Evolutionary conservation across 2,888 invertebrate genomes (phyloP), one percentile per base, ranked within the genome.

Genomic region (Stratiomys singularior): DNA sequence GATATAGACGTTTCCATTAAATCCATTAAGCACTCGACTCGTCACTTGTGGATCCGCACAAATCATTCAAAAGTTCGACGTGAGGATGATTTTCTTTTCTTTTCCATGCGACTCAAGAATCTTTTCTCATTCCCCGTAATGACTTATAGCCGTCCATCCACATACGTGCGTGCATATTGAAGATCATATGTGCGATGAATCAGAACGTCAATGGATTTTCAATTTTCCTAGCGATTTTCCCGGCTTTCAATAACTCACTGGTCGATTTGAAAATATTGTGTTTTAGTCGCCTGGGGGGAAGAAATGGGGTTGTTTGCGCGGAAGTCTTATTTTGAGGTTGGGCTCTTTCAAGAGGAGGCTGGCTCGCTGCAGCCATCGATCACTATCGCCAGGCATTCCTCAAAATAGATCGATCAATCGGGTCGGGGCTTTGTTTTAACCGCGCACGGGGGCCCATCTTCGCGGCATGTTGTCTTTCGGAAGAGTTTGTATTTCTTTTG

Each of bases 121-220:
- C 60, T 60, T 60, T 60, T 60, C 60, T 15, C 52, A 52, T 52
- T 52, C 52, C 3, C n/a, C 52, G 18, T 18, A 37, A 37, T 37
- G 37, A 52, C 52, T 52, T n/a, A n/a, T n/a, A n/a, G 52, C 52
- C 7, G 18, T n/a, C 60, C n/a, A n/a, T 7, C 60, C 60, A 25
- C 60, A 25, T 25, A 60, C 25, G 25, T 23, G 60, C 25, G 25
- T 23, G 25, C 60, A 60, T 60, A 52, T 52, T 15, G 63, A 23
- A 67, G 67, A 67, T 67, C 67, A 67, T 67, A 37, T 37, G 46
- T 69, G 30, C 23, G 69, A 69, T 74, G 60, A 74, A 74, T 74
- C 74, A 74, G 52, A 52, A 74, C 74, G 37, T 60, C 60, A 74
- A 74, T 74, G 23, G 60, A 13, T 60, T 74, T 74, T 74, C 74